phyloP scores from a whole-genome alignment of 2,888 invertebrate genomes.

The Seira sanloemensis region DNA sequence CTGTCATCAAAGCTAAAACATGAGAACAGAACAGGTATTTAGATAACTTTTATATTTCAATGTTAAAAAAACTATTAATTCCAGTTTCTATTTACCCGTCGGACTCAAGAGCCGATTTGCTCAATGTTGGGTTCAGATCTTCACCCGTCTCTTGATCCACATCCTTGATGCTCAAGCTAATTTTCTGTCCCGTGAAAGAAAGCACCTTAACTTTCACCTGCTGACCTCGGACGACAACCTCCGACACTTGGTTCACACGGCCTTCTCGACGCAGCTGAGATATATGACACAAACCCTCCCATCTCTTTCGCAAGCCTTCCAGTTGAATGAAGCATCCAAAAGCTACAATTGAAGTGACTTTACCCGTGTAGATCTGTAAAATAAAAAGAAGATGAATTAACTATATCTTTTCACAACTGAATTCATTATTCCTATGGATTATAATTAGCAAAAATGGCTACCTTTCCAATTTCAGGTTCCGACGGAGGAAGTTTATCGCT shows the following conservation, averaged over 20 bases:
- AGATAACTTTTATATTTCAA: constrained; percentile 1
- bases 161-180: constrained; percentile 97
- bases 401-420: background rate
- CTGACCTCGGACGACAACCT: constrained; percentile 93
- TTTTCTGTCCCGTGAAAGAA: constrained; percentile 94
- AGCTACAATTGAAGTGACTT: constrained; percentile 96
- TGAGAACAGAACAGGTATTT: constrained; percentile 22
- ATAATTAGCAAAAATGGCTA: constrained; percentile 63
- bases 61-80: background rate
- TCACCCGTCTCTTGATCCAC: constrained; percentile 96
- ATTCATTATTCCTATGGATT: too few species aligned
- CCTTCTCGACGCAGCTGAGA: constrained; percentile 95
- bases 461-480: constrained; percentile 78
- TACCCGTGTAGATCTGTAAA: constrained; percentile 89
- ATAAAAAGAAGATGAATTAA: background rate
- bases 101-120: constrained; percentile 75
- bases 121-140: constrained; percentile 89
- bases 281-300: constrained; percentile 98
- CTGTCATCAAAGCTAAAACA: constrained; percentile 56
- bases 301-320: constrained; percentile 90
- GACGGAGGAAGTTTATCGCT: constrained; percentile 75
- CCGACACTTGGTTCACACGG: constrained; percentile 93
- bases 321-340: constrained; percentile 99
- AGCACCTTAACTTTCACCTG: constrained; percentile 93
- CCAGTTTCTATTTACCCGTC: constrained; percentile 75